phyloP scores from a whole-genome alignment of 2,113 vertebrate genomes.

The Oncorhynchus keta region DNA sequence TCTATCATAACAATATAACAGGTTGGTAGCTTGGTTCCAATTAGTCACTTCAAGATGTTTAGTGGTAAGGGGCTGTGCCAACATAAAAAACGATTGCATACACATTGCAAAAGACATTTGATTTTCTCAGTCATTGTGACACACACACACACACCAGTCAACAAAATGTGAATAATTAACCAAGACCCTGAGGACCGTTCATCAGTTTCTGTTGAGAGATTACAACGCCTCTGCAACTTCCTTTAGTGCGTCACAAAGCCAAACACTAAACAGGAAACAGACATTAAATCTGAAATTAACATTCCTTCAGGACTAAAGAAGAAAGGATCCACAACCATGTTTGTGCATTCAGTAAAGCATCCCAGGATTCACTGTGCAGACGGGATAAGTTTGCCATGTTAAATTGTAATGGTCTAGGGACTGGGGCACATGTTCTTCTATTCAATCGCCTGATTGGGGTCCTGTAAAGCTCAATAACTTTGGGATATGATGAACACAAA shows the following conservation, averaged over 20 bases:
- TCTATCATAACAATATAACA: no score
- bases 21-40: no score
- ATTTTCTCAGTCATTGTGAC: neutral
- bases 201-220: constrained; percentile 16
- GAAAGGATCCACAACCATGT: constrained; percentile 22
- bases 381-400: neutral
- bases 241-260: constrained; percentile 7
- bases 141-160: neutral
- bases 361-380: neutral
- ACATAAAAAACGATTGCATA: no score
- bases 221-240: constrained; percentile 6
- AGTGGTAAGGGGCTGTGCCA: no score
- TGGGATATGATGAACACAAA: neutral
- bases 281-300: constrained; percentile 26
- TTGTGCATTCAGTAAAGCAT: constrained; percentile 17
- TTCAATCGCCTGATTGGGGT: neutral
- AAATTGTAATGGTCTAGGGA: neutral
- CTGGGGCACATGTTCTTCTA: neutral
- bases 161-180: constrained; percentile 27
- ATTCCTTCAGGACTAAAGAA: constrained; percentile 2
- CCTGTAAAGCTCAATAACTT: neutral
- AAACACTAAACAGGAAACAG: constrained; percentile 3
- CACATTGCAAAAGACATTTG: neutral
- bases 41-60: no score
- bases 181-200: constrained; percentile 9